These are phyloP conservation scores for Euwallacea similis DNA, from an alignment of 1,140 invertebrate genomes.

Conservation along the genomic window DNA sequence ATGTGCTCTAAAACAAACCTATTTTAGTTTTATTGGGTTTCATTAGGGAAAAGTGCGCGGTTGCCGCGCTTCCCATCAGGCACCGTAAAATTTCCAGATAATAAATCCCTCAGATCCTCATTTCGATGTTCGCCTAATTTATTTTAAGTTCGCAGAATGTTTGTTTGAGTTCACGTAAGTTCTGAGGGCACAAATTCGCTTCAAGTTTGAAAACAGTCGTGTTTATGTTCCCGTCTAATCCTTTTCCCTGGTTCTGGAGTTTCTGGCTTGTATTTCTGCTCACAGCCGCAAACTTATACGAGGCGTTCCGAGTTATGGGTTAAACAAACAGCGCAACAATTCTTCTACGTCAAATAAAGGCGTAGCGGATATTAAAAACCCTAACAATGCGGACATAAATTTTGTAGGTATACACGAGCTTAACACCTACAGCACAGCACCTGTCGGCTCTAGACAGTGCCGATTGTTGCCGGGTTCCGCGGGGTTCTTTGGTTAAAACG, in stretches of 20 bases:
- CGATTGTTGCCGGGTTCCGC: too few relatives aligned
- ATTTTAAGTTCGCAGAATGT: constrained; percentile 13
- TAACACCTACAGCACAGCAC: background rate
- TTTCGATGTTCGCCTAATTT: constrained; percentile 12
- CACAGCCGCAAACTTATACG: too few relatives aligned
- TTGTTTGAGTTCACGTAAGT: constrained; percentile 19
- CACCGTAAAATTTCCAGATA: background rate
- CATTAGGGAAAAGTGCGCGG: constrained; percentile 9
- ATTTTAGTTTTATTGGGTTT: constrained; percentile 29
- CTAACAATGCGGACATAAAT: constrained; percentile 2
- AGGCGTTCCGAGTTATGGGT: too few relatives aligned
- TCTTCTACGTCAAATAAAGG: background rate
- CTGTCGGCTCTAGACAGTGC: too few relatives aligned
- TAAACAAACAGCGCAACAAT: too few relatives aligned
- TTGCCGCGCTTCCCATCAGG: background rate
- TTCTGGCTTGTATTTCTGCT: too few relatives aligned
- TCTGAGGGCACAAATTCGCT: constrained; percentile 19
- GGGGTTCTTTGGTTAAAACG: too few relatives aligned
- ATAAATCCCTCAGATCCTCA: constrained; percentile 8
- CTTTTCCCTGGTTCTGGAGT: constrained; percentile 5
- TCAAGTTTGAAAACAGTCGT: constrained; percentile 22
- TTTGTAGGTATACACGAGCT: background rate
- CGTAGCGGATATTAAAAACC: background rate
- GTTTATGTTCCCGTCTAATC: constrained; percentile 19
- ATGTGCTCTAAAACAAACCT: constrained; percentile 24